phyloP scores from a whole-genome alignment of 2,113 vertebrate genomes.

The Vulpes lagopus region DNA sequence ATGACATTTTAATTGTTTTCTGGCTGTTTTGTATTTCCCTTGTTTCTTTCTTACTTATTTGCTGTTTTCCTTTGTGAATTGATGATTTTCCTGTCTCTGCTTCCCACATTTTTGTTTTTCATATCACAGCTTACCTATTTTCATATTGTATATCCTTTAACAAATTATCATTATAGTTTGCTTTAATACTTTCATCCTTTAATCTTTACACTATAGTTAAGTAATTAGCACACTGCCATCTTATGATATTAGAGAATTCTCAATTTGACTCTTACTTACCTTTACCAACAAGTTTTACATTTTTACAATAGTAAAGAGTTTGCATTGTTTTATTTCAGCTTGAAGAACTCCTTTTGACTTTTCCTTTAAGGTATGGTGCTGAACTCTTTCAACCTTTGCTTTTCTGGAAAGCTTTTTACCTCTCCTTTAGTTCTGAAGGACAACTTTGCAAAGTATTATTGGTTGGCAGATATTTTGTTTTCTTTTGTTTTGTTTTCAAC shows the following conservation, averaged over 20 bases:
- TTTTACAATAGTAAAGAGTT: not conserved
- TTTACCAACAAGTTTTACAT: not conserved
- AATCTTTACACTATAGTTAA: not conserved
- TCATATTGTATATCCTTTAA: not conserved
- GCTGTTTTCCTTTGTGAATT: not conserved
- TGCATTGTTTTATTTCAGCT: not conserved
- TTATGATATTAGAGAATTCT: not conserved
- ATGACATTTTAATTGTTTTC: not conserved
- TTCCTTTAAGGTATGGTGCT: not conserved
- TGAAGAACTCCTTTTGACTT: not conserved
- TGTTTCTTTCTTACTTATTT: not conserved
- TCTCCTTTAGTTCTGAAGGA: not conserved
- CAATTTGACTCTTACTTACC: not conserved
- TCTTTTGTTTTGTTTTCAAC: not conserved
- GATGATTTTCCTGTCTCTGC: not conserved
- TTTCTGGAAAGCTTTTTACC: not conserved
- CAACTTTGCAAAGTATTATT: not conserved
- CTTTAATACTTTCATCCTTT: not conserved
- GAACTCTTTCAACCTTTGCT: not conserved
- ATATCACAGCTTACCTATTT: not conserved
- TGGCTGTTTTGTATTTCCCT: not conserved
- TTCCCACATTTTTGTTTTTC: not conserved
- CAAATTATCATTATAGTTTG: not conserved
- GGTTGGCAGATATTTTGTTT: not conserved
- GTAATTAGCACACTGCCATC: not conserved